Evolutionary conservation across 2,113 vertebrate genomes (phyloP), one percentile per base, ranked within the genome.

Genomic region (Parus major): DNA sequence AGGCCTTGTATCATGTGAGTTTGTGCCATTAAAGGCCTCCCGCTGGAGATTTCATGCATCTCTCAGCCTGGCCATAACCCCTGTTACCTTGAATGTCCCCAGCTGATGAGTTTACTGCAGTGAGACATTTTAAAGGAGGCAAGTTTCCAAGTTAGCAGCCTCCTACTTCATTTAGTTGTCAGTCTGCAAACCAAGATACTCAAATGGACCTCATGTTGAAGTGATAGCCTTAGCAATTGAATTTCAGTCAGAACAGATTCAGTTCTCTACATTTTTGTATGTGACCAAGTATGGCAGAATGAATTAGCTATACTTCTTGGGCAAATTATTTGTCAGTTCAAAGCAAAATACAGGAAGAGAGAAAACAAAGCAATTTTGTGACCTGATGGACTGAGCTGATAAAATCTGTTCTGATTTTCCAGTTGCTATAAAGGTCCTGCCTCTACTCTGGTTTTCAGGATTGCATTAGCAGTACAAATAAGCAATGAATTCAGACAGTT

Each of bases 391-490:
- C 33, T 41, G 59, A 72, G 29, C 46, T 87, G 33, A 59, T 86
- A 77, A 66, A 81, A 56, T 86, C 10, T 66, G 10, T 84, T 95
- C 17, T 31, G 69, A 29, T 87, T 92, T 88, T 77, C 23, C 21
- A 41, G 23, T 81, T 85, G 50, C 23, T 84, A 41, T 82, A 17
- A 65, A 52, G 80, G 59, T 72, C 33, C 70, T 76, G 15, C 10
- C 25, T 91, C 50, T 77, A 5, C 50, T 89, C 46, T 73, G 33
- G 47, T 87, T 87, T 91, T 93, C 49, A 91, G 86, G 65, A n/a
- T 47, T 90, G 35, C 52, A 24, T 77, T 90, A 83, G 39, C 55
- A 55, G 1, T 49, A 79, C 19, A 63, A 77, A 41, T 24, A 49
- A 7, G 15, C 5, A 2, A 31, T 60, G 65, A 71, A 39, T 49